Base-by-base conservation (phyloP, 1,140 invertebrate genomes). In the Drosophila athabasca region DNA sequence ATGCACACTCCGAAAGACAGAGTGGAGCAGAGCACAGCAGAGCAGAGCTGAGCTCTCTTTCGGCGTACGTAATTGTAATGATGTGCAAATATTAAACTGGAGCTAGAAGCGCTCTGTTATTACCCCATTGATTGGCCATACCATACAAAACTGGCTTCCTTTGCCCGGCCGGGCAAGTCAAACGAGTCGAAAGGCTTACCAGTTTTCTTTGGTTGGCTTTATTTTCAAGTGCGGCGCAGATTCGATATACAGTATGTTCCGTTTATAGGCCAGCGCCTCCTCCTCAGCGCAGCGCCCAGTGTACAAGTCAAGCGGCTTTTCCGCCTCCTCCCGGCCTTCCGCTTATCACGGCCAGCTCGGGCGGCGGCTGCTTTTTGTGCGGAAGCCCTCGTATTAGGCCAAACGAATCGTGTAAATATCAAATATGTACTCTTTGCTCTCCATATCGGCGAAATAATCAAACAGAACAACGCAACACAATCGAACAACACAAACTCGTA, bases 241-340 rank as follows among this genome's bases (percentile, higher is more conserved):
- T 74, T 62, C 62, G 71, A 45, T 71, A 74, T 74, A 74, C 71
- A 19, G 17, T 26, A 26, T 5, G 53, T 74, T 74, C 24, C 61
- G 52, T 75, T 75, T 74, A 53, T 64, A 68, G 67, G 71, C 71
- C 71, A 75, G n/a, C n/a, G n/a, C n/a, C n/a, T n/a, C n/a, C 71
- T 75, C 71, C 71, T 48, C 54, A 26, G 13, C 53, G 61, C 53
- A 59, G 39, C 17, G 59, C 43, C 22, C 58, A 51, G 29, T 43
- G 31, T 52, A 74, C 69, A 80, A 76, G 81, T 87, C 75, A 72
- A 82, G 70, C 82, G 59, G 67, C 81, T 85, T 87, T 82, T 65
- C 62, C 62, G 43, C 49, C 68, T 66, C 39, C 52, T 31, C 24
- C 59, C 19, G 68, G 55, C 1, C 17, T 19, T 19, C 17, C 64